Base-by-base conservation (phyloP, 2,797 vertebrate genomes). In the Melanogrammus aeglefinus region DNA sequence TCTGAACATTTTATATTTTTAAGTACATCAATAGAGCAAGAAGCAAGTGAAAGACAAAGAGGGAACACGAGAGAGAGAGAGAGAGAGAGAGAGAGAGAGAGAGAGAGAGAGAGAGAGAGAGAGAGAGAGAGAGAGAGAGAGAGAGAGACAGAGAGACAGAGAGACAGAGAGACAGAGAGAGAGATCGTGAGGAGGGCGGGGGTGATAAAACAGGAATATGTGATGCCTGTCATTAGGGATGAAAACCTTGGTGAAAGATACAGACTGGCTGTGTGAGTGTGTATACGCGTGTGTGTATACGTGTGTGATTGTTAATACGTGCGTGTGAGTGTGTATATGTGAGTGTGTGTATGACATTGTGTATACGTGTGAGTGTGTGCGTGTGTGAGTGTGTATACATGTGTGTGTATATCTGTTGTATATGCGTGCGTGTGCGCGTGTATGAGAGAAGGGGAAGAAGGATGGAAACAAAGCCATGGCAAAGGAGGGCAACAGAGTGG, bases 211-310 rank as follows among this genome's bases (percentile, higher is more conserved):
- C 82, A 85, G 90, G 89, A 91, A 85, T 88, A 89, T 90, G 91
- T 88, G 88, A 88, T 87, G 79, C 81, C 85, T 89, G 92, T 93
- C 89, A 93, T 93, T 92, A 90, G 78, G 82, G 85, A 91, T 85
- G 89, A 90, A 72, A 88, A 88, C 89, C 91, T 88, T 73, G 66
- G 90, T 90, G 89, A 85, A 83, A 82, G 21, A 51, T 31, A 73
- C 13, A 66, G 79, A 57, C 72, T 38, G 78, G 21, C 35, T 57
- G 51, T 57, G 51, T 7, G 18, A 21, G 51, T 57, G 51, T 18
- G 51, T 18, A 14, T 6, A 18, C 16, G 47, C 3, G 18, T 21
- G 51, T 57, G 51, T 18, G 18, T 21, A 16, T 7, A 7, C 18
- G 51, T 35, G 35, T 35, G 29, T 31, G 29, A 31, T 13, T 51